Evolutionary conservation across 2,113 vertebrate species (phyloP), one percentile per base, ranked within the genome.

Genomic region (Stegostoma tigrinum): DNA sequence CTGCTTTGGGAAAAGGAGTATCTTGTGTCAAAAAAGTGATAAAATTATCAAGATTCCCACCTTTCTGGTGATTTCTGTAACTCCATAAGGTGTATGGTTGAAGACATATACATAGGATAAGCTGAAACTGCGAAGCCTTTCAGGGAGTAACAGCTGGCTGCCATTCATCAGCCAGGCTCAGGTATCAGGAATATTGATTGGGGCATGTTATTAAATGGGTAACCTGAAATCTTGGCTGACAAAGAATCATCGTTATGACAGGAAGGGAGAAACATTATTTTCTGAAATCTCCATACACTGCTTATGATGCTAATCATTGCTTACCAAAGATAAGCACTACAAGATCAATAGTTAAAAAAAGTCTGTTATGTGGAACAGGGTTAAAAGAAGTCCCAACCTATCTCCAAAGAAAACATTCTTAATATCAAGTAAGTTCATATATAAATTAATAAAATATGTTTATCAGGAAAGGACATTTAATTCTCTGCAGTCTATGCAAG

Each of bases 261-360:
- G 87, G 87, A 64, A 64, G 34, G 55, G 55, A 91, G 87, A n/a
- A n/a, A 30, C 2, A 94, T 45, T 68, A 94, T 70, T 30, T 94
- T 94, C 14, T 94, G 93, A 94, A 48, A 94, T 94, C 93, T 42
- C 93, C 66, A 48, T 94, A 27, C 19, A 23, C 45, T 70, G 67
- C 24, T 70, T 94, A 67, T 48, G 93, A 52, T 52, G 24, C 42
- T 52, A 72, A 19, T 48, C 68, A 95, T 52, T 72, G 42, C 24
- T 34, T 72, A 72, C 42, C 67, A 95, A 72, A 27, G 42, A 75
- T 23, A 95, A 95, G 27, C 17, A 95, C 30, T 52, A 15, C 42
- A 72, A 72, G 70, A 95, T 95, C 68, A 95, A 75, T 95, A 17
- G 42, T 61, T 61, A 61, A 95, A 95, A 68, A 95, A 72, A 70